Base-by-base conservation (phyloP, 2,113 vertebrate genomes). In the Embiotoca jacksoni region DNA sequence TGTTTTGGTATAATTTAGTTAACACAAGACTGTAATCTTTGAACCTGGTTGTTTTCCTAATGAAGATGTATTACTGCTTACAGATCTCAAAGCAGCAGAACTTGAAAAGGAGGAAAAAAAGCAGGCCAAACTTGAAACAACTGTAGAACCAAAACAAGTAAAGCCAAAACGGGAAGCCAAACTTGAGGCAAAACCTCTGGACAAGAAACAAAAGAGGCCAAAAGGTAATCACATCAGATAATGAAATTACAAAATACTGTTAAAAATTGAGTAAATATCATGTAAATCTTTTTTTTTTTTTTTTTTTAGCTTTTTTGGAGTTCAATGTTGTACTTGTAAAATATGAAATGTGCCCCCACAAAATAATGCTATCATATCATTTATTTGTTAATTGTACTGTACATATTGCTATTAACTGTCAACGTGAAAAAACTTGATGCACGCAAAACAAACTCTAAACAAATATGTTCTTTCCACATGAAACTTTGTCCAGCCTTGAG, bases 21-120 rank as follows among this genome's bases (percentile, higher is more conserved):
- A 32, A 47, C 47, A 73, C 47, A 72, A 59, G 6, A 72, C 31
- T 36, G 9, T 46, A 35, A 30, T 60, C 2, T 8, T 47, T 52
- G 4, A 9, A 32, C 31, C 1, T 60, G 15, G 14, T 32, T 15
- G 15, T 56, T 31, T 37, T 52, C 37, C 13, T 30, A n/a, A 55
- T 69, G 2, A 67, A 31, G 10, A 55, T 66, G 2, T 74, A 23
- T 87, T 70, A 47, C 6, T 78, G 46, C 3, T 82, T 78, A 23
- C 65, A 93, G 91, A 92, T 11, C 39, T 91, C n/a, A 84, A 84
- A 80, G 82, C 73, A 5, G 35, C 62, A 67, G 72, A 78, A 56
- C 56, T 7, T 57, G 63, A 72, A 50, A 61, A 59, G 60, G 53
- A 69, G n/a, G 49, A 62, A 50, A 59, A 78, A 79, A 70, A 75